These are phyloP conservation scores for Caenorhabditis zanzibari DNA, from an alignment of 2,888 invertebrate genomes.

Conservation along the genomic window DNA sequence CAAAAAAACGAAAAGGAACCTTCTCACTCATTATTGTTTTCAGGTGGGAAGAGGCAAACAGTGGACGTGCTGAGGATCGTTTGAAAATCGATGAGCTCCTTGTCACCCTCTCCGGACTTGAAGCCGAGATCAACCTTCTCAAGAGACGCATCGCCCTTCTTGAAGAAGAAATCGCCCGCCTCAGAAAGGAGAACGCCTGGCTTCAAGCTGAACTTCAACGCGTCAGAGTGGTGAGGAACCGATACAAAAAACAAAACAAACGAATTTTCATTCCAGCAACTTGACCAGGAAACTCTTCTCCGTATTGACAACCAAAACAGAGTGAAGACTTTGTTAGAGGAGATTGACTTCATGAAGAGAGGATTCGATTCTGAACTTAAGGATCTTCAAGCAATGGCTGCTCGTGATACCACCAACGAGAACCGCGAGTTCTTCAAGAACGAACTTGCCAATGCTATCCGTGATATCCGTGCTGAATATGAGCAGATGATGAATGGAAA, in stretches of 20 bases:
- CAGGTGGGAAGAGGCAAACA: conserved; percentile 83
- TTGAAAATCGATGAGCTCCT: conserved; percentile 85
- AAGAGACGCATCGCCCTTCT: conserved; percentile 82
- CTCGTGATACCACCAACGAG: conserved; percentile 85
- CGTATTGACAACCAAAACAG: conserved; percentile 85
- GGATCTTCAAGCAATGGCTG: conserved; percentile 85
- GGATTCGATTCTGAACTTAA: conserved; percentile 85
- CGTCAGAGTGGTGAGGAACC: conserved; percentile 51
- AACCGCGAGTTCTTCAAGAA: conserved; percentile 86
- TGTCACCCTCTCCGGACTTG: conserved; percentile 84
- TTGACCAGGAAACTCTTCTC: conserved; percentile 85
- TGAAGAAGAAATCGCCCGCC: conserved; percentile 83
- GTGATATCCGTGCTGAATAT: conserved; percentile 85
- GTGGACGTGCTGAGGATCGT: conserved; percentile 81
- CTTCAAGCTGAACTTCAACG: conserved; percentile 72
- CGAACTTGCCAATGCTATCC: conserved; percentile 85
- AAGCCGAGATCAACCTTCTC: conserved; percentile 85
- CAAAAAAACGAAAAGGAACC: no score
- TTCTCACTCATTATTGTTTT: neutral
- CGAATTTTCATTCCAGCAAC: conserved; percentile 82
- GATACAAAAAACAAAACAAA: neutral
- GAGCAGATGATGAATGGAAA: conserved; percentile 84
- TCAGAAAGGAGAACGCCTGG: conserved; percentile 84
- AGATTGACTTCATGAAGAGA: conserved; percentile 85
- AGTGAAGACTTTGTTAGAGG: conserved; percentile 85